Conservation (phyloP, 2,797 vertebrate genomes). For the Streptopelia turtur region DNA sequence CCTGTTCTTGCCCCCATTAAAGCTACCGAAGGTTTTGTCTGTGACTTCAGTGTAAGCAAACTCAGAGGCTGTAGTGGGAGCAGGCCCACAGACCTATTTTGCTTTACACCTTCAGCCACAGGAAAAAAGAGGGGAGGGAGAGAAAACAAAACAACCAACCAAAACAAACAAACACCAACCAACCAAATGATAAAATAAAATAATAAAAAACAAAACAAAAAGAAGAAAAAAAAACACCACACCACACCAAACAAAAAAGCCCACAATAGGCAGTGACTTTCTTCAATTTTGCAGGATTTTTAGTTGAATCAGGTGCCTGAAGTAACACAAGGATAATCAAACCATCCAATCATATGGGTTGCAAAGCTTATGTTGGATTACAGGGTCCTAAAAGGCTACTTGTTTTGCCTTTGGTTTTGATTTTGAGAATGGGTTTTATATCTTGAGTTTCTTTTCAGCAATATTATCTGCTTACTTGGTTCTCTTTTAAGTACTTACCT, state of each 20-base stretch:
- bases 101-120: conserved; percentile 35
- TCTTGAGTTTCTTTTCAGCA: neutral
- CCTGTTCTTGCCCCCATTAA: conserved; percentile 51
- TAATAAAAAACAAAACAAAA: too few relatives aligned
- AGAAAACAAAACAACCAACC: too few relatives aligned
- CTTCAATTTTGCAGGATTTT: neutral
- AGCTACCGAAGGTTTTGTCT: conserved; percentile 34
- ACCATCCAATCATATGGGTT: neutral
- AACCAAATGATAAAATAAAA: too few relatives aligned
- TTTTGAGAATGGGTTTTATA: neutral
- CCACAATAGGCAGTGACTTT: neutral
- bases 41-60: conserved; percentile 53
- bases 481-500: neutral
- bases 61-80: conserved; percentile 30
- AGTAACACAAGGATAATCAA: neutral
- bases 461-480: neutral
- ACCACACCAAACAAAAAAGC: neutral
- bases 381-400: neutral
- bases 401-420: neutral
- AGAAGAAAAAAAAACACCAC: neutral
- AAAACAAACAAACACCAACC: too few relatives aligned
- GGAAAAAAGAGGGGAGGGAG: neutral
- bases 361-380: neutral
- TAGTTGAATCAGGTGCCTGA: neutral
- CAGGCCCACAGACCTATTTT: conserved; percentile 34